Evolutionary conservation across 2,888 invertebrate species (phyloP).

Genomic region (Pseudanteris insignis): DNA sequence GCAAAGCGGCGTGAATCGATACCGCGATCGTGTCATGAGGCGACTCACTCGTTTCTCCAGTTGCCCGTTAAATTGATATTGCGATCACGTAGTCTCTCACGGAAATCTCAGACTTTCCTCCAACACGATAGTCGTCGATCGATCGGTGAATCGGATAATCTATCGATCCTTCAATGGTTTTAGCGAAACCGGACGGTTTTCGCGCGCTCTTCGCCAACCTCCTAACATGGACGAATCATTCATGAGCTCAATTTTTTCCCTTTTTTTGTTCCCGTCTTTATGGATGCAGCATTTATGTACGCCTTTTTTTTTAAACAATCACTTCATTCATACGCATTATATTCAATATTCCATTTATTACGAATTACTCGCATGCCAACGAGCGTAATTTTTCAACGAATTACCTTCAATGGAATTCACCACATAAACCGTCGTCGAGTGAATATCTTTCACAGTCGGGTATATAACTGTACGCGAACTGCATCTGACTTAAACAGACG

Average conservation of each 20-base stretch:
- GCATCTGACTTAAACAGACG: too few species aligned
- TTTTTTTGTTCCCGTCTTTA: constrained; percentile 28
- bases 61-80: constrained; percentile 54
- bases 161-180: constrained; percentile 41
- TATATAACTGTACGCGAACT: too few species aligned
- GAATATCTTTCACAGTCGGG: too few species aligned
- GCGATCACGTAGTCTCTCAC: constrained; percentile 60
- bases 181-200: constrained; percentile 42
- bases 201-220: constrained; percentile 31
- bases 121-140: constrained; percentile 37
- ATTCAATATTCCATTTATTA: constrained; percentile 7
- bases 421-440: too few species aligned
- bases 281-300: constrained; percentile 17
- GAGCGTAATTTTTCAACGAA: too few species aligned
- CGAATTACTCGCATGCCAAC: constrained; percentile 6
- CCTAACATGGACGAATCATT: constrained; percentile 44
- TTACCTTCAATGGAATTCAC: too few species aligned
- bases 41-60: constrained; percentile 53
- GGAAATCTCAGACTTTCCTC: constrained; percentile 54
- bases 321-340: constrained; percentile 24
- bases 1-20: constrained; percentile 63
- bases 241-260: constrained; percentile 23
- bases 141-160: constrained; percentile 36
- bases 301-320: constrained; percentile 20
- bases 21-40: constrained; percentile 64